Conservation (phyloP, 1,140 invertebrate species). For the Luehdorfia chinensis region DNA sequence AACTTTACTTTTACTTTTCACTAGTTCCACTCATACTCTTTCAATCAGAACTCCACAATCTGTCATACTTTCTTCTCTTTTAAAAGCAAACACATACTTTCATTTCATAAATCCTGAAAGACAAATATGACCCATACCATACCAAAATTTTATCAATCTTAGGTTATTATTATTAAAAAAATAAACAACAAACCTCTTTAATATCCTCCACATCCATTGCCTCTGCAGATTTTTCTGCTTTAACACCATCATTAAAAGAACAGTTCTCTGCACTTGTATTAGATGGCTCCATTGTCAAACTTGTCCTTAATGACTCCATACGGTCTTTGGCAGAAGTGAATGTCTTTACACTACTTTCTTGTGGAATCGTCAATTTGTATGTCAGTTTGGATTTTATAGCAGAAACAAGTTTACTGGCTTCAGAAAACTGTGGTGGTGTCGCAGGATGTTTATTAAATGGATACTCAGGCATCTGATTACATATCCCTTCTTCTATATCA, state of each 20-base stretch:
- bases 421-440: constrained; percentile 65
- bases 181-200: constrained; percentile 46
- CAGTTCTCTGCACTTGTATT: constrained; percentile 20
- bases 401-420: constrained; percentile 61
- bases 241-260: constrained; percentile 25
- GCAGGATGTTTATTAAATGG: constrained; percentile 58
- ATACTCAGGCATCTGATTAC: constrained; percentile 56
- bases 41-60: too few species aligned
- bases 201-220: constrained; percentile 54
- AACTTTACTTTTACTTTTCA: too few species aligned
- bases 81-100: too few species aligned
- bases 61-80: too few species aligned
- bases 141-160: too few species aligned
- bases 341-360: constrained; percentile 31
- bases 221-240: constrained; percentile 25
- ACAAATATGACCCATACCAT: too few species aligned
- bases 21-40: too few species aligned
- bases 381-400: constrained; percentile 63
- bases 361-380: constrained; percentile 34
- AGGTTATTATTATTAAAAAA: too few species aligned
- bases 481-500: constrained; percentile 64
- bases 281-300: constrained; percentile 32
- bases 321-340: constrained; percentile 43
- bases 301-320: constrained; percentile 37
- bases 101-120: too few species aligned